A percentile compares a stretch with the other conserved stretches of the same genome.
Conservation (phyloP, 2,888 invertebrate genomes). For the Melieria picta region DNA sequence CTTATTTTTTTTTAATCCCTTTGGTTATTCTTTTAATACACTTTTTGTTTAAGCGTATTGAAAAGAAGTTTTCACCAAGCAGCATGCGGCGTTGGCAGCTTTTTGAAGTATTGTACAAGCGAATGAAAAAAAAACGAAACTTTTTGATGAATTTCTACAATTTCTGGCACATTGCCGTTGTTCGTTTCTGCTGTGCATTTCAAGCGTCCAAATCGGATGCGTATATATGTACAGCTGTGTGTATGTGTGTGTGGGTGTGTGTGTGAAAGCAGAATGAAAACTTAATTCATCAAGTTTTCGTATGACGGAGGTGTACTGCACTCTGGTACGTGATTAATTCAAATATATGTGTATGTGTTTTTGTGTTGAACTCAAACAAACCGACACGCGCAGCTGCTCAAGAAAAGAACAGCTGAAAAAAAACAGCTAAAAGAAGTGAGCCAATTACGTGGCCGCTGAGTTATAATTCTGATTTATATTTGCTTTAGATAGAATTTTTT, state of each 20-base stretch:
- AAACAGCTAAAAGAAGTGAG: no score
- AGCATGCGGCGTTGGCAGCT: neutral
- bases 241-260: neutral
- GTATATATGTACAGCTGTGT: neutral
- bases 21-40: neutral
- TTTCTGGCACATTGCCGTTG: conserved; percentile 11
- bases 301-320: no score
- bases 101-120: neutral
- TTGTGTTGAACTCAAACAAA: no score
- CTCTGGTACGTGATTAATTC: conserved; percentile 6
- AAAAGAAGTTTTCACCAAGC: neutral
- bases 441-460: no score
- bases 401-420: no score
- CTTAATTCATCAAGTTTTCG: conserved; percentile 29
- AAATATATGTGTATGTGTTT: neutral
- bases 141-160: conserved; percentile 33
- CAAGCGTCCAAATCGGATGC: neutral
- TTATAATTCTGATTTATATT: no score
- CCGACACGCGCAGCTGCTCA: no score
- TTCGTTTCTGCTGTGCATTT: conserved; percentile 8
- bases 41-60: neutral
- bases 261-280: conserved; percentile 8
- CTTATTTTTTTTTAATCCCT: no score
- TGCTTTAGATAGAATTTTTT: no score
- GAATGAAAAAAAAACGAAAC: conserved; percentile 2